phyloP scores from a whole-genome alignment of 2,888 invertebrate genomes.

The Apamea monoglypha region DNA sequence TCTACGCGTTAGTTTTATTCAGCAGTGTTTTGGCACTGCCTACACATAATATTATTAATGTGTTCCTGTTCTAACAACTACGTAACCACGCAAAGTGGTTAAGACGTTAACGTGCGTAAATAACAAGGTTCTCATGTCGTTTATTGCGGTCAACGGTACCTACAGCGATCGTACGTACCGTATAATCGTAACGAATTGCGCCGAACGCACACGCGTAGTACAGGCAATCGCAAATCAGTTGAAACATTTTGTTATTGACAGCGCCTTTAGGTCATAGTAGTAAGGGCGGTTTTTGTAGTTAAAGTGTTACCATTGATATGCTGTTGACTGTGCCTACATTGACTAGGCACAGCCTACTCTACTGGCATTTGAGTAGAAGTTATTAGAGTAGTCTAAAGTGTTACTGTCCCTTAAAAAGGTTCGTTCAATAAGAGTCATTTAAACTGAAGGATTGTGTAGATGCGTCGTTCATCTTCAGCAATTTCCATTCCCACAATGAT shows the following conservation, averaged over 20 bases:
- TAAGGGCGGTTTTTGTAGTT: background rate
- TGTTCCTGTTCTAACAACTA: constrained; percentile 22
- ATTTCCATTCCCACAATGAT: background rate
- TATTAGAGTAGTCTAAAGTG: background rate
- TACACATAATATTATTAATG: constrained; percentile 17
- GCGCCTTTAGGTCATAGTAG: background rate
- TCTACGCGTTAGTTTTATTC: background rate
- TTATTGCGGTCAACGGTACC: constrained; percentile 42
- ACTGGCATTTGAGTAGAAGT: no score
- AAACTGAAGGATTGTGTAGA: background rate
- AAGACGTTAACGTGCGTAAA: constrained; percentile 12
- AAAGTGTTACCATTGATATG: no score
- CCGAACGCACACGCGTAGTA: constrained; percentile 10
- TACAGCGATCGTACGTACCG: constrained; percentile 18
- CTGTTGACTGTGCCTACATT: background rate
- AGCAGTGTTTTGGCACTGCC: constrained; percentile 11
- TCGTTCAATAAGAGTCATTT: background rate
- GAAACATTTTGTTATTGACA: background rate
- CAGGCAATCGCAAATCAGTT: background rate
- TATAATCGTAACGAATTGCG: constrained; percentile 28
- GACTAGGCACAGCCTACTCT: background rate
- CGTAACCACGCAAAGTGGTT: constrained; percentile 22
- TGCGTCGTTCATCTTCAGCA: background rate
- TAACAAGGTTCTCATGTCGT: constrained; percentile 34
- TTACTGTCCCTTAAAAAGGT: background rate